phyloP scores from a whole-genome alignment of 2,113 vertebrate species.

The Otis tarda region DNA sequence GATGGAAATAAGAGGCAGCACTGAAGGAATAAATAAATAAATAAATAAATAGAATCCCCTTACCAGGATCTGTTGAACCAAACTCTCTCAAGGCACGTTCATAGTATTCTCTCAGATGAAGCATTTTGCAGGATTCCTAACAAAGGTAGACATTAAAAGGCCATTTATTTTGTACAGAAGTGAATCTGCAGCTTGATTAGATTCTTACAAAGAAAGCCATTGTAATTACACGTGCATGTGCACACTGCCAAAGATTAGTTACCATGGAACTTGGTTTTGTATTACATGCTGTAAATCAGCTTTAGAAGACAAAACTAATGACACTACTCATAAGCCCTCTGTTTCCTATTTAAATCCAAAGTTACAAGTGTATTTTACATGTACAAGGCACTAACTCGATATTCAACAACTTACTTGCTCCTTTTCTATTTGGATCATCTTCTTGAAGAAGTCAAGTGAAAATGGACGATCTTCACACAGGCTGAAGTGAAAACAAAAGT shows the following conservation, averaged over 20 bases:
- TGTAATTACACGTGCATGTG: neutral
- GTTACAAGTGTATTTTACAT: neutral
- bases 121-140: conserved; percentile 87
- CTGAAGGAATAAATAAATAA: neutral
- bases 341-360: neutral
- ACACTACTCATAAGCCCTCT: neutral
- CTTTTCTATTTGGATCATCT: conserved; percentile 93
- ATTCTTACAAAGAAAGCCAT: conserved; percentile 26
- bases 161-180: conserved; percentile 14
- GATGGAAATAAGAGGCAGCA: neutral
- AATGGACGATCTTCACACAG: conserved; percentile 87
- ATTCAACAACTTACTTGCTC: conserved; percentile 83
- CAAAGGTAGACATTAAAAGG: conserved; percentile 50
- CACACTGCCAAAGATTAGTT: conserved; percentile 3
- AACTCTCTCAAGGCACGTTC: conserved; percentile 94
- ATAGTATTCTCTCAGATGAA: conserved; percentile 87
- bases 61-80: conserved; percentile 85
- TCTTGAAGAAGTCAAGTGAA: conserved; percentile 88
- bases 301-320: conserved; percentile 12
- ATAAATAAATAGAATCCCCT: conserved; percentile 40
- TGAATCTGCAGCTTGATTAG: conserved; percentile 31
- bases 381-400: neutral
- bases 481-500: conserved; percentile 67
- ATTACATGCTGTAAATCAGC: neutral
- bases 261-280: conserved; percentile 19